Evolutionary conservation across 2,797 vertebrate genomes (phyloP), one percentile per base, ranked within the genome.

Genomic region (Astyanax mexicanus): DNA sequence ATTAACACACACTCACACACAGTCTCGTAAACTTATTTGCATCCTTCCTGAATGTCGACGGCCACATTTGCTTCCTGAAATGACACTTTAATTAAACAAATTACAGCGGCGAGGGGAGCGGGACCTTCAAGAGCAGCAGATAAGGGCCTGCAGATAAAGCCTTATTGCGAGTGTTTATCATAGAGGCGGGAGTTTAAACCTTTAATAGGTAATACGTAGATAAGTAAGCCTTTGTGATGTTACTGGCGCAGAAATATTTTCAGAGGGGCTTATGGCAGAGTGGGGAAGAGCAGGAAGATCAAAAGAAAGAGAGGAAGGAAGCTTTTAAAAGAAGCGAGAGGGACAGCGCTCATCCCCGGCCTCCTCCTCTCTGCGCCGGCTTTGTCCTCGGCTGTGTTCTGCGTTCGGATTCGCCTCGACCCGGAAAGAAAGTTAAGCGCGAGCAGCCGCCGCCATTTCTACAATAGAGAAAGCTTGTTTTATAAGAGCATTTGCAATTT

Each of bases 81-180:
- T 93, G 93, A 94, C 92, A 94, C 92, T 93, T 94, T 93, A 94
- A 94, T 94, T 94, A 94, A 94, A 92, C 88, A 93, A 93, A 94
- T 93, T 92, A 93, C 91, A 84, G 89, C 70, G 81, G 88, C 83
- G 86, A 70, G 78, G 86, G 64, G 87, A 91, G 87, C 92, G 89
- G 90, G 92, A 93, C 92, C 92, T 91, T 93, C 88, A 88, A 86
- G 90, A 87, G 87, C 35, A 83, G n/a, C n/a, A 29, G 92, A 93
- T 93, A 93, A 93, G 90, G 89, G 86, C 68, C 75, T 72, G 58
- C 80, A 88, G 88, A 93, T 93, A 92, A 91, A 88, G 87, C 90
- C 89, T 92, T 92, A 93, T 90, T 92, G 90, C 89, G 89, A 92
- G 88, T 93, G 90, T 94, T 94, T 93, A 92, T 93, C 90, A 90